Base-by-base conservation (phyloP, 2,113 vertebrate genomes). In the Varanus komodoensis region DNA sequence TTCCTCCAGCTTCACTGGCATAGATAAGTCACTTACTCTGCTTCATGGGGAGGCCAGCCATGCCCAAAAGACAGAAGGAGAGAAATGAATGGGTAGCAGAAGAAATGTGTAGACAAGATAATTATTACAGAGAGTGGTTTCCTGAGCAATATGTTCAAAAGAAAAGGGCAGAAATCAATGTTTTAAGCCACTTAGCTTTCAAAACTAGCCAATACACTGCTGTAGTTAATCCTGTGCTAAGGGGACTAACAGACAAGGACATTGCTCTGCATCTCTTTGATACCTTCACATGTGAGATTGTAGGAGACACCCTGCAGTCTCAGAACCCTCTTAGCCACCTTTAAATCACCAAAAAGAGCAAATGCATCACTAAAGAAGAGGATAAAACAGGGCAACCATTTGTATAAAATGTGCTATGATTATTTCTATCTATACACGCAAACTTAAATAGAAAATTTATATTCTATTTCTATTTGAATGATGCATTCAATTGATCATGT, bases 21-120 rank as follows among this genome's bases (percentile, higher is more conserved):
- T 12, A 54, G 6, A 12, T 54, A 12, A 54, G 54, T 12, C 7
- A 7, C 54, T 54, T 12, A 54, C 54, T 54, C 54, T 54, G 54
- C 54, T 54, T 54, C 54, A 54, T 54, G 54, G 54, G 54, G 6
- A 12, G 54, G 54, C 54, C 54, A 54, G 54, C 68, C 19, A 19
- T 69, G 91, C 87, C 85, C 94, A 89, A 96, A 93, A 91, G 89
- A 93, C 95, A 89, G 95, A 93, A 93, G 95, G 94, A 95, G 94
- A 95, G 89, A 95, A 95, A 93, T 88, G 94, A 94, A 94, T 92
- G 84, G 93, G 93, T 94, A 90, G 95, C 89, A 95, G 92, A 94
- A 95, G 19, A 91, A 93, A 89, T 84, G 91, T 92, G 87, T 94
- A 91, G 90, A 89, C 94, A 96, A 96, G 92, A 92, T 95, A 89